Evolutionary conservation across 30 jellyfish, hydroid and myxozoan genomes (phyloP).

Genomic region (Aurelia coerulea): DNA sequence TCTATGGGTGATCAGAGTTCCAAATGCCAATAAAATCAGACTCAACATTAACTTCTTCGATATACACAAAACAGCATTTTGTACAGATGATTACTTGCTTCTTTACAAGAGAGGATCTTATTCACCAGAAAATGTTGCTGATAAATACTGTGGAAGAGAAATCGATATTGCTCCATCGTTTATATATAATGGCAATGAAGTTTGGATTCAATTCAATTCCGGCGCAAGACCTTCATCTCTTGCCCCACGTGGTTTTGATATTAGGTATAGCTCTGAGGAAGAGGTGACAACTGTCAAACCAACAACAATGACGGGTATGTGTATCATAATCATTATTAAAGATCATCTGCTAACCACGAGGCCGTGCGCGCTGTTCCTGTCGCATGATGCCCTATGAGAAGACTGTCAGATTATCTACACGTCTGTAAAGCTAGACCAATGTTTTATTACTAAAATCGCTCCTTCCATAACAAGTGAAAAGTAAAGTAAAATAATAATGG

Average conservation of each 20-base stretch:
- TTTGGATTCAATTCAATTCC: constrained; percentile 56
- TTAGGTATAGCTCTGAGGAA: constrained; percentile 20
- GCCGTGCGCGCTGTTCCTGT: too few species aligned
- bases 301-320: not conserved
- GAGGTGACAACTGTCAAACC: constrained; percentile 18
- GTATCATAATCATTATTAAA: too few species aligned
- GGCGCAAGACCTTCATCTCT: not conserved
- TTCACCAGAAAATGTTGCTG: constrained; percentile 58
- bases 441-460: too few species aligned
- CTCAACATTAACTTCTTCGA: constrained; percentile 63
- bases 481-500: too few species aligned
- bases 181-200: constrained; percentile 33
- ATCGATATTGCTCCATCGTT: not conserved
- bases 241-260: constrained; percentile 37
- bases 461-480: too few species aligned
- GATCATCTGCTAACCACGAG: too few species aligned
- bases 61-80: constrained; percentile 35
- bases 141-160: constrained; percentile 47
- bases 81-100: constrained; percentile 75
- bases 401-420: too few species aligned
- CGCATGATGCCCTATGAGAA: too few species aligned
- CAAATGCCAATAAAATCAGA: constrained; percentile 37
- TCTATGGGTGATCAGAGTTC: constrained; percentile 77
- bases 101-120: constrained; percentile 59
- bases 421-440: too few species aligned